Percentiles rank a stretch among this genome's conserved stretches.
Evolutionary conservation across 2,113 vertebrate species (phyloP).

Genomic region (Vanacampus margaritifer): DNA sequence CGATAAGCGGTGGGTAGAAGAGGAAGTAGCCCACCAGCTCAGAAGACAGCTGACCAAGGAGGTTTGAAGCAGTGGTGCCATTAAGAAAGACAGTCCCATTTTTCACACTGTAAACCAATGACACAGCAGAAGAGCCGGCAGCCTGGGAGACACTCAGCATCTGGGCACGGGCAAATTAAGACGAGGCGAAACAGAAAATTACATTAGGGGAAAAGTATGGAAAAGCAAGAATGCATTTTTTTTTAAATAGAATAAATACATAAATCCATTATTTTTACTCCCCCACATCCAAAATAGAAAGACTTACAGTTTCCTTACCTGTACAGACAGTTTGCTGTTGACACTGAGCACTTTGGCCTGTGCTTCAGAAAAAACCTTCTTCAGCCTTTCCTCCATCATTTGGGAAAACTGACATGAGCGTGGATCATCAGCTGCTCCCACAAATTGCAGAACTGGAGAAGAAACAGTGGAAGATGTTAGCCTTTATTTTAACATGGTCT

Average conservation of each 20-base stretch:
- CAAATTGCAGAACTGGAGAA: constrained; percentile 89
- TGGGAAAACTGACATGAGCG: constrained; percentile 89
- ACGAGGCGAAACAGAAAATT: neutral
- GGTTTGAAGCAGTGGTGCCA: constrained; percentile 87
- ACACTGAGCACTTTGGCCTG: constrained; percentile 81
- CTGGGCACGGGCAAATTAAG: constrained; percentile 60
- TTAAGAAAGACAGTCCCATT: constrained; percentile 86
- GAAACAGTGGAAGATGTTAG: constrained; percentile 8
- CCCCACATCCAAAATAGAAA: constrained; percentile 18
- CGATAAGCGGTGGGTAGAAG: constrained; percentile 90
- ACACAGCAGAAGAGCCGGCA: constrained; percentile 82
- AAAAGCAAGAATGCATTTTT: neutral
- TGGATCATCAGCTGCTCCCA: constrained; percentile 84
- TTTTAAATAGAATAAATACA: neutral
- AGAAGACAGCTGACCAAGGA: constrained; percentile 92
- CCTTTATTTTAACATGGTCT: neutral
- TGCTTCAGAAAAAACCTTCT: constrained; percentile 89
- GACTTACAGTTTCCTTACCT: constrained; percentile 71
- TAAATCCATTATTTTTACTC: too few relatives aligned
- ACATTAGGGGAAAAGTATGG: neutral
- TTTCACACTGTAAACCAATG: constrained; percentile 86
- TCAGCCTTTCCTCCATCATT: constrained; percentile 90
- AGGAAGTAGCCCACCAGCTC: constrained; percentile 97
- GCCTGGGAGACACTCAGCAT: constrained; percentile 84
- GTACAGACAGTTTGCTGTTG: constrained; percentile 82